phyloP scores from a whole-genome alignment of 1,140 invertebrate species.

The Whitmania pigra region DNA sequence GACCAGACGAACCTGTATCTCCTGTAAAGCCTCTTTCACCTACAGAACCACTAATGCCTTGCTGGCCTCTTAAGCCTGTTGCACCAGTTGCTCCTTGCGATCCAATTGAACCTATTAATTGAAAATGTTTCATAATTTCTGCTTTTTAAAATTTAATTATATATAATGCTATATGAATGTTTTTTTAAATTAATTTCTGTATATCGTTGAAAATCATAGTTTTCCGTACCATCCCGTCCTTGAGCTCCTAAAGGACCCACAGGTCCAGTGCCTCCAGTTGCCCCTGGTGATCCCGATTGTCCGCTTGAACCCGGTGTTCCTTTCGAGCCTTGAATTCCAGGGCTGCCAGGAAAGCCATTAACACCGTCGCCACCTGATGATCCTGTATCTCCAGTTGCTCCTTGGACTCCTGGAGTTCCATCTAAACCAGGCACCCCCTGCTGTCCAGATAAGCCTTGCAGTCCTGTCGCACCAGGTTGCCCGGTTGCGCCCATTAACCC shows the following conservation, averaged over 20 bases:
- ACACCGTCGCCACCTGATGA: too few relatives aligned
- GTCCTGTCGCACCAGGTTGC: background rate
- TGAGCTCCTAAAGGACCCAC: constrained; percentile 18
- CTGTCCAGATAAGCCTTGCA: background rate
- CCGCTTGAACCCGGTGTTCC: constrained; percentile 7
- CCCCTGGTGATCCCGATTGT: constrained; percentile 14
- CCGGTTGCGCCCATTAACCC: too few relatives aligned
- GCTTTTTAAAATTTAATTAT: too few relatives aligned
- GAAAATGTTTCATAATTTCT: too few relatives aligned
- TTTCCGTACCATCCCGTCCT: constrained; percentile 11
- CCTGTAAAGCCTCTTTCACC: background rate
- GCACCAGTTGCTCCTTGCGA: constrained; percentile 9
- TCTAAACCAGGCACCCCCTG: constrained; percentile 7
- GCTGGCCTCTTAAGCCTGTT: constrained; percentile 31
- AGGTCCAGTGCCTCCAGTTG: constrained; percentile 19
- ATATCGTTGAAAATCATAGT: too few relatives aligned
- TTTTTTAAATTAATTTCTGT: too few relatives aligned
- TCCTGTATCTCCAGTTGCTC: constrained; percentile 5
- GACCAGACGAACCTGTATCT: constrained; percentile 1
- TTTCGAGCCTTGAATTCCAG: constrained; percentile 15
- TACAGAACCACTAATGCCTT: constrained; percentile 34
- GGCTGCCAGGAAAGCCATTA: background rate
- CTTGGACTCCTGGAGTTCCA: constrained; percentile 15
- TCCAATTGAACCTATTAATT: background rate
- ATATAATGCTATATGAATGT: too few relatives aligned